Evolutionary conservation across 2,797 vertebrate species (phyloP), one percentile per base, ranked within the genome.

Genomic region (Phataginus tetradactyla): DNA sequence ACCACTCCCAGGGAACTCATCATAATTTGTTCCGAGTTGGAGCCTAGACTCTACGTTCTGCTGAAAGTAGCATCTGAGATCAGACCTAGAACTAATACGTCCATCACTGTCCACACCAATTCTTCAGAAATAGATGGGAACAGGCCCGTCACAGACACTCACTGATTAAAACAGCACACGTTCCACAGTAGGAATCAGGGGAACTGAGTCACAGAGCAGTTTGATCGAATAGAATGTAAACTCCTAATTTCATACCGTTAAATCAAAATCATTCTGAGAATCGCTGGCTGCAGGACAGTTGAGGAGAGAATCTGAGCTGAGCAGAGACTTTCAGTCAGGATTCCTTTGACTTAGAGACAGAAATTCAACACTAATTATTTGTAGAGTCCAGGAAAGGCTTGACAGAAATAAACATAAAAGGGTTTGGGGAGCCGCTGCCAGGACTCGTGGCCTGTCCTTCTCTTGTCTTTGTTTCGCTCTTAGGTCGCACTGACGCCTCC

Each of bases 231-330:
- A 83, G 61, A 94, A 55, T 45, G 2, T 39, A 77, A 75, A 81
- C 8, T 83, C 45, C 61, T 61, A 53, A 63, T 63, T 68, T 83
- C 55, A 37, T 27, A 63, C 27, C 9, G 1, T 45, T 63, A 85
- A 83, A 37, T 71, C 20, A 20, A 97, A 89, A 83, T 74, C 9
- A 21, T 93, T 93, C 68, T 84, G 57, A 59, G 27, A 94, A 57
- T 2, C 3, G 11, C 5, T 53, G 17, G n/a, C 21, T 72, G 18
- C 21, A 68, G 61, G 45, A 75, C 7, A 84, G 17, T 2, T 55
- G 39, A 77, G 25, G 13, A 45, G 12, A 27, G 45, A 51, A 42
- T 71, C 32, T 80, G 53, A 64, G 8, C 6, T 78, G 17, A 45
- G 45, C 10, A 45, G 45, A 45, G 45, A 45, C 11, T 51, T 59